phyloP scores from a whole-genome alignment of 1,140 invertebrate genomes.

The Drosophila nikananu region DNA sequence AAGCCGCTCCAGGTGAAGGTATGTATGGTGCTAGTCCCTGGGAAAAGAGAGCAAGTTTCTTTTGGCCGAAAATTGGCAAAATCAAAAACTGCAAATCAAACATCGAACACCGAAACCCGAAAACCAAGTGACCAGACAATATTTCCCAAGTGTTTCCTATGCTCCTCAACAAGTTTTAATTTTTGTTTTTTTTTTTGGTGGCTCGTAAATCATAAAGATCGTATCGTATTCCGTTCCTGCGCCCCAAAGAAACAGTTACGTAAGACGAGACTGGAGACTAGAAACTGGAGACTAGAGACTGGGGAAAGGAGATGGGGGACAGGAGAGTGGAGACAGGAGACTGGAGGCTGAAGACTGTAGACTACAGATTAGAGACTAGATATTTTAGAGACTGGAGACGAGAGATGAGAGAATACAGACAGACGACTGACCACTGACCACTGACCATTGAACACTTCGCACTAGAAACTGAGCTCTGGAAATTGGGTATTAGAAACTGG shows the following conservation, averaged over 20 bases:
- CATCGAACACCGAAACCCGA: background rate
- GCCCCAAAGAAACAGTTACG: conserved; percentile 1
- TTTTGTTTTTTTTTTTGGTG: conserved; percentile 12
- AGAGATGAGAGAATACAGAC: background rate
- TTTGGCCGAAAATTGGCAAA: background rate
- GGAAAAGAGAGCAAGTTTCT: background rate
- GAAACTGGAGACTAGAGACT: background rate
- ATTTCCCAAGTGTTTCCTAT: conserved; percentile 15
- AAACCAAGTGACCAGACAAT: conserved; percentile 9
- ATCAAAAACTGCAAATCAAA: background rate
- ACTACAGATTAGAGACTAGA: no score
- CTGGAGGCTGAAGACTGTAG: no score
- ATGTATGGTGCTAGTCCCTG: background rate
- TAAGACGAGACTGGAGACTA: background rate
- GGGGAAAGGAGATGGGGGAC: no score
- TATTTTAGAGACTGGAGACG: no score
- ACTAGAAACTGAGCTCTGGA: no score
- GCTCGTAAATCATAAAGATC: conserved; percentile 38
- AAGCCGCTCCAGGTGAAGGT: background rate
- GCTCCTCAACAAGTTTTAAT: conserved; percentile 14
- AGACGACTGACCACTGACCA: no score
- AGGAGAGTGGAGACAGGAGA: no score
- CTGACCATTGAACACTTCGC: no score
- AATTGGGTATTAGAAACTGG: no score
- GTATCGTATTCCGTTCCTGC: conserved; percentile 26